Base-by-base conservation (phyloP, 2,888 invertebrate species). In the Pogonocherus hispidulus region DNA sequence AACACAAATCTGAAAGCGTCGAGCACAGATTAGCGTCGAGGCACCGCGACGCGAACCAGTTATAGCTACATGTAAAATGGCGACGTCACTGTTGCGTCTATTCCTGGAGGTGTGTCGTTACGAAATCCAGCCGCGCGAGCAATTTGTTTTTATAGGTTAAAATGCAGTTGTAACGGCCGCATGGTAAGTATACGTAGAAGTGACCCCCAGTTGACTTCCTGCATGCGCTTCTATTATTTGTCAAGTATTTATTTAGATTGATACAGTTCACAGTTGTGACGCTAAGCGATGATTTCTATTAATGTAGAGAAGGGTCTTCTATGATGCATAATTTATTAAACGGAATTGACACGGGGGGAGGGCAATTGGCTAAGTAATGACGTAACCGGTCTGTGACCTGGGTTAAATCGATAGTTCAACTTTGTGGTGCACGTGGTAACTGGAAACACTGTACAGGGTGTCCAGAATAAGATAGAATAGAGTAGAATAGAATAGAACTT, bases 21-120 rank as follows among this genome's bases (percentile, higher is more conserved):
- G n/a, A n/a, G n/a, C n/a, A n/a, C n/a, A n/a, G n/a, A 9, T 5
- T 18, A 27, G 32, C 14, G 27, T 47, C 4, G 19, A 32, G 32
- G 51, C 71, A 66, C 51, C 71, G 55, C 47, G 69, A 60, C 66
- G 71, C 49, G 6, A n/a, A n/a, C n/a, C n/a, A n/a, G n/a, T n/a
- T n/a, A n/a, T 22, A 6, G 64, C 67, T 57, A 35, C 18, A 60
- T 69, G 68, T 67, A 69, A 76, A 69, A 78, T 78, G 78, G 78
- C 78, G 76, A 69, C 75, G 71, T 68, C 76, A 71, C 72, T 67
- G 64, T 35, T 49, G 47, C 73, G 68, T 71, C 73, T 77, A 76
- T 75, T 77, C 75, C 69, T 68, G 74, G 75, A 76, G 70, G 76
- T 78, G 73, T 73, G 70, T 69, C 69, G 73, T 75, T 76, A 71